Base-by-base conservation (phyloP, 2,797 vertebrate genomes). In the Anas georgica region DNA sequence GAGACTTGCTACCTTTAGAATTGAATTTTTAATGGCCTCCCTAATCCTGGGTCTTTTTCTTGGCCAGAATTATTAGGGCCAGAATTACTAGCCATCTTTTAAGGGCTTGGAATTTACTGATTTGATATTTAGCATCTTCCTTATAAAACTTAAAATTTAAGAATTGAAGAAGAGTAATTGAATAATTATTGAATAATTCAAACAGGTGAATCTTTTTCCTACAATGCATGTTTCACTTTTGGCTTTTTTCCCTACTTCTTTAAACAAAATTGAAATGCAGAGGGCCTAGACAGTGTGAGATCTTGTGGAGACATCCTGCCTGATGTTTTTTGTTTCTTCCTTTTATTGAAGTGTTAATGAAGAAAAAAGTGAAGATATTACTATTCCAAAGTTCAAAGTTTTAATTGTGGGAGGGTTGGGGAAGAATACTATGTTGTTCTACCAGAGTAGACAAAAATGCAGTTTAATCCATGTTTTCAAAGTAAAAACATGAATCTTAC, bases 201-300 rank as follows among this genome's bases (percentile, higher is more conserved):
- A 70, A 58, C 6, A 52, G 41, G 4, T 45, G 20, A 83, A 69
- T 13, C 41, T 92, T 78, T 46, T 72, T 6, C 14, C 7, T 80
- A 5, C n/a, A 29, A 80, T 91, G 23, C 0, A 0, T 41, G 3
- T 6, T 39, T 12, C 20, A 20, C 28, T 77, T 60, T 0, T 12
- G 31, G 4, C 11, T 80, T 73, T 93, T 91, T 93, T 78, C 33
- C 11, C 10, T 66, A 6, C 17, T 67, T 64, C 25, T 86, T 69
- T 46, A 69, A 85, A n/a, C 28, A 10, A 73, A 35, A 59, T 55
- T 33, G 35, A 85, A 86, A 67, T 72, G n/a, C 17, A 52, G 29
- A 63, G 55, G 54, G 8, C 17, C 35, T 92, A 35, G 25, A 11
- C 28, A 37, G 21, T 74, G 46, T 85, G 15, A 8, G 39, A 37